phyloP scores from a whole-genome alignment of 1,140 invertebrate species.

The Orussus abietinus region DNA sequence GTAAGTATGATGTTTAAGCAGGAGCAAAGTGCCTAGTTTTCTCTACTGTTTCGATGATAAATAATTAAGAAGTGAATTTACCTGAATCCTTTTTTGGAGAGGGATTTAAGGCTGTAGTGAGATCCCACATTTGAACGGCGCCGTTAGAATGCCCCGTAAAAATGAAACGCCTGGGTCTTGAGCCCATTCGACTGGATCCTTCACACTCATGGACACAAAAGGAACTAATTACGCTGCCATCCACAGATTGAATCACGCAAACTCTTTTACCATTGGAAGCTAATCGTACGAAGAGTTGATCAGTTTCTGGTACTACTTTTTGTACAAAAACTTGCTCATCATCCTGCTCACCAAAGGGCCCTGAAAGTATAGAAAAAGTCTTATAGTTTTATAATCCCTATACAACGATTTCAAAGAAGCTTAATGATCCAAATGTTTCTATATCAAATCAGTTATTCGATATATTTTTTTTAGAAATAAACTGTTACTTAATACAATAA shows the following conservation, averaged over 20 bases:
- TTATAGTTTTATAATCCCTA: neutral
- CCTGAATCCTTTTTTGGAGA: too few species aligned
- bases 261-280: slow-evolving; percentile 95
- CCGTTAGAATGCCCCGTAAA: slow-evolving; percentile 95
- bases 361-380: slow-evolving; percentile 51
- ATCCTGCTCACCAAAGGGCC: slow-evolving; percentile 95
- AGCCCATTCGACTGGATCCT: slow-evolving; percentile 87
- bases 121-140: slow-evolving; percentile 96
- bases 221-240: slow-evolving; percentile 89
- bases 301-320: slow-evolving; percentile 94
- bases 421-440: neutral
- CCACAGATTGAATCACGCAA: slow-evolving; percentile 92
- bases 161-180: slow-evolving; percentile 84
- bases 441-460: too few species aligned
- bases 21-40: too few species aligned
- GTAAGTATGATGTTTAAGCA: too few species aligned
- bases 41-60: too few species aligned
- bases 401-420: neutral
- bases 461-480: too few species aligned
- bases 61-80: too few species aligned
- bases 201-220: slow-evolving; percentile 98
- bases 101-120: slow-evolving; percentile 90
- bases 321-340: slow-evolving; percentile 98
- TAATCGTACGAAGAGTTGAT: slow-evolving; percentile 88
- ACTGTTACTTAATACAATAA: too few species aligned